Percentiles rank a stretch among this genome's conserved stretches.
Conservation (phyloP, 2,113 vertebrate species). For the Corythaixoides concolor region DNA sequence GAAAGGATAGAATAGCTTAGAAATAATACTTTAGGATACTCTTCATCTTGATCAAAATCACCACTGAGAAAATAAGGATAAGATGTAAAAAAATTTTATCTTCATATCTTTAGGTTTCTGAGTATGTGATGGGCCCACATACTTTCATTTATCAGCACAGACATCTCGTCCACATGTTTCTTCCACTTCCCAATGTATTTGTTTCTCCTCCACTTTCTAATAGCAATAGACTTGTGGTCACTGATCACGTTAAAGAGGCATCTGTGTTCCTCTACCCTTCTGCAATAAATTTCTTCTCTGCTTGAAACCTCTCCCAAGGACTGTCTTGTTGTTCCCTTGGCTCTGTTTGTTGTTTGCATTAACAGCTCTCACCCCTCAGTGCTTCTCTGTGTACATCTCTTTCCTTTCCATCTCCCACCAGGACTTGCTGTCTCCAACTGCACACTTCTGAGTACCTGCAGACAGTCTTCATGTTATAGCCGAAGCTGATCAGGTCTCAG, state of each 20-base stretch:
- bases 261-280: not conserved
- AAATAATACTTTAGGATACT: not conserved
- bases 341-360: not conserved
- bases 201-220: not conserved
- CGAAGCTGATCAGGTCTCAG: not conserved
- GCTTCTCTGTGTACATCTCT: fast-evolving
- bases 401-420: not conserved
- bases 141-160: not conserved
- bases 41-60: not conserved
- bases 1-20: not conserved
- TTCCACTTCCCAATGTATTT: not conserved
- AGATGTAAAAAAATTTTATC: not conserved
- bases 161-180: not conserved
- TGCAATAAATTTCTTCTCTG: not conserved
- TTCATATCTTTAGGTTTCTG: not conserved
- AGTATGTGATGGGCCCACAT: no score
- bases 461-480: not conserved
- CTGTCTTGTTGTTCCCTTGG: not conserved
- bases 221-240: not conserved
- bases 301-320: not conserved
- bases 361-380: not conserved
- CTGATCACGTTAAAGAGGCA: not conserved
- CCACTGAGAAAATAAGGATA: not conserved
- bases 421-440: not conserved
- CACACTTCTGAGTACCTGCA: not conserved